Evolutionary conservation across 53 echinoderm and acorn worm species (phyloP).

Genomic region (Zoroaster sp.): DNA sequence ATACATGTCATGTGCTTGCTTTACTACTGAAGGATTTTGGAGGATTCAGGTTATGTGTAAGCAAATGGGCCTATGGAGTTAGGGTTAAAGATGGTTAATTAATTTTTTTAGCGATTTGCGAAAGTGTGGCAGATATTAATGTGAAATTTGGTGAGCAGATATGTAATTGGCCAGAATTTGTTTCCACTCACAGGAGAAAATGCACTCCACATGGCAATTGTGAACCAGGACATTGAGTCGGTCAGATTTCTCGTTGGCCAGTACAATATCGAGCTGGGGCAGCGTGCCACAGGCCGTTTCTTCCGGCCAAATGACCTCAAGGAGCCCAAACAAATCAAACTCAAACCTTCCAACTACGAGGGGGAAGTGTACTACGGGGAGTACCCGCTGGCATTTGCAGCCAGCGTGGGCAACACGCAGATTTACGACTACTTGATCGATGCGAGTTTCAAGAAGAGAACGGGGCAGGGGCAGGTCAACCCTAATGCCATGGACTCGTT

Average conservation of each 20-base stretch:
- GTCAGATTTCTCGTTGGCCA: conserved; percentile 81
- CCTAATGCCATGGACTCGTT: conserved; percentile 79
- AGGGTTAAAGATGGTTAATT: too few relatives aligned
- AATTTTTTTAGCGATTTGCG: too few relatives aligned
- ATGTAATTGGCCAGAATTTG: too few relatives aligned
- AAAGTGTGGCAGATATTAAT: too few relatives aligned
- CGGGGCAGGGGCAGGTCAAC: conserved; percentile 74
- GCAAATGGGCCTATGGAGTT: too few relatives aligned
- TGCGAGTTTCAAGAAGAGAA: conserved; percentile 46
- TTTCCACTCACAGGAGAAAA: conserved; percentile 82
- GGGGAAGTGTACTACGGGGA: conserved; percentile 90
- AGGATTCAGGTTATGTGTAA: too few relatives aligned
- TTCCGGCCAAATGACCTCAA: conserved; percentile 83
- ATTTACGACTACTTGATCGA: conserved; percentile 89
- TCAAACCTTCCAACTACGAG: conserved; percentile 62
- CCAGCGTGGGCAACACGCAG: conserved; percentile 72
- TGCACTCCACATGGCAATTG: conserved; percentile 84
- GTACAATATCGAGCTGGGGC: conserved; percentile 68
- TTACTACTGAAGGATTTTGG: too few relatives aligned
- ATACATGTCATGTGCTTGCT: too few relatives aligned
- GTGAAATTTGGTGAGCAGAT: too few relatives aligned
- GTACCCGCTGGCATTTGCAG: conserved; percentile 92
- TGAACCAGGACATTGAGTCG: conserved; percentile 80
- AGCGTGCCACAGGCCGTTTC: conserved; percentile 83
- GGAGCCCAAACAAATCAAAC: conserved; percentile 19